Base-by-base conservation (phyloP, 2,888 invertebrate species). In the Tinea semifulvella region DNA sequence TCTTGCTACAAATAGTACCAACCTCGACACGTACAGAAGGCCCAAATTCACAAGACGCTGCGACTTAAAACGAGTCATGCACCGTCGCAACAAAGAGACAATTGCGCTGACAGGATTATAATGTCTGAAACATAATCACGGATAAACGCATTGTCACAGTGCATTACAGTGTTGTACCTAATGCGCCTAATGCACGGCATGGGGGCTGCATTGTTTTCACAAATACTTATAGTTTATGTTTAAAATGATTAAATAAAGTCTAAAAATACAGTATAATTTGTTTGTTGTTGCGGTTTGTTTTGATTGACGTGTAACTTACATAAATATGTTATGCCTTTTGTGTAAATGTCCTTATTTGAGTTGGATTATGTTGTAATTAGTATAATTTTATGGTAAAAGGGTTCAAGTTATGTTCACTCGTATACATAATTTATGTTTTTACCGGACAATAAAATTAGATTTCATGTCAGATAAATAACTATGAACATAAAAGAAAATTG, bases 161-260 rank as follows among this genome's bases (percentile, higher is more conserved):
- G 73, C 70, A 75, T 71, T 72, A 73, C 66, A 61, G 60, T 63
- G 61, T 63, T 67, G 63, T 60, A 64, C 63, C 66, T 74, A 77
- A 77, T 76, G 69, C 70, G 68, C 61, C 73, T 72, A 74, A 75
- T 75, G 74, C 74, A 75, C 73, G 75, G 71, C 70, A 71, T 69
- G 70, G 70, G 70, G 66, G 69, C 69, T 68, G 62, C 64, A 62
- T 61, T 56, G 59, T 60, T 20, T 31, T 20, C 16, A 43, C 31
- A 31, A 27, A 31, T 28, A 31, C 20, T 19, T 43, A 42, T 17
- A 31, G 22, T 25, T 44, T 14, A 3, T 44, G 20, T 35, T 35
- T 16, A 5, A n/a, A 36, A 36, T 36, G 18, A 36, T n/a, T n/a
- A n/a, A n/a, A n/a, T n/a, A n/a, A n/a, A n/a, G n/a, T n/a, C n/a